phyloP scores from a whole-genome alignment of 2,797 vertebrate species.

The Psittacula echo region DNA sequence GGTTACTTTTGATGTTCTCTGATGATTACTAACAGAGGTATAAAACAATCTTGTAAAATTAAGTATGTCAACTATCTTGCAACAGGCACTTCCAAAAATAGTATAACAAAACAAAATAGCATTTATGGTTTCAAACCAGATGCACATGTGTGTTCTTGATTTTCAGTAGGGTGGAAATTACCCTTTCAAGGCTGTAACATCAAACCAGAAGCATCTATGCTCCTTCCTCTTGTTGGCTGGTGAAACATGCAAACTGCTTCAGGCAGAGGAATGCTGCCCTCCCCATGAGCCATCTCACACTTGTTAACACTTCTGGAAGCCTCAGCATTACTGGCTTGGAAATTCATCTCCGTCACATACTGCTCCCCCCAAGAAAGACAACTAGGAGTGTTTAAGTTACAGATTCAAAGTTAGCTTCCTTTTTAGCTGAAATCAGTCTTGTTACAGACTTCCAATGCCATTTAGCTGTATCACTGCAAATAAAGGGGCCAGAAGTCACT shows the following conservation, averaged over 20 bases:
- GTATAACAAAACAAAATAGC: background rate
- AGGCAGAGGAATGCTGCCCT: background rate
- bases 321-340: background rate
- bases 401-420: background rate
- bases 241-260: background rate
- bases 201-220: background rate
- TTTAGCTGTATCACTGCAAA: background rate
- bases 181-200: background rate
- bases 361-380: background rate
- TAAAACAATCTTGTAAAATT: background rate
- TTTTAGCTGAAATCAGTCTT: background rate
- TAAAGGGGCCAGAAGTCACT: background rate
- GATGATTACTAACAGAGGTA: background rate
- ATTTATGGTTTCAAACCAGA: background rate
- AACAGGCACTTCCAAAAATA: background rate
- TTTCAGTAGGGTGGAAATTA: background rate
- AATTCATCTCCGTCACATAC: background rate
- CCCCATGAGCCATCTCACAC: rapidly evolving
- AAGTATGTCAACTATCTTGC: background rate
- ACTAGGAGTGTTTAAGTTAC: background rate
- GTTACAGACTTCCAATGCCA: background rate
- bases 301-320: background rate
- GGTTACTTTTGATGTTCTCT: background rate
- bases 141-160: background rate
- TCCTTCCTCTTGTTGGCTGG: rapidly evolving